Base-by-base conservation (phyloP, 2,113 vertebrate genomes). In the Sceloporus tristichus region DNA sequence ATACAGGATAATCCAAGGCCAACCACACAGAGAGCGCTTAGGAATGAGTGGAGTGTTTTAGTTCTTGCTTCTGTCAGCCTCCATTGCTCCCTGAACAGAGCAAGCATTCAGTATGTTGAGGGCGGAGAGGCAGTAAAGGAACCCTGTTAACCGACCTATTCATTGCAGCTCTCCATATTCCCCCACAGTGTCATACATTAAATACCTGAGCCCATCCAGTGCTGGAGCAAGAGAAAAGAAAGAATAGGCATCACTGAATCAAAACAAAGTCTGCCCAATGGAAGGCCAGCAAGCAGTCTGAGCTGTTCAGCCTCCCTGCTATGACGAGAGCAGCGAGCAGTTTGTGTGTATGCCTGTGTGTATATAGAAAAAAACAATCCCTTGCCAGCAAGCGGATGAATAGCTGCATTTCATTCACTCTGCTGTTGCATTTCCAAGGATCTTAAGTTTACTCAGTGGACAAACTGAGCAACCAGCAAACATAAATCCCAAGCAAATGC, bases 81-180 rank as follows among this genome's bases (percentile, higher is more conserved):
- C 84, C 53, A 75, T 75, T 68, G 42, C 83, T 81, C 18, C 59
- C 62, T 25, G 59, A 81, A 87, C 88, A 48, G 76, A 89, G 82
- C 68, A 77, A 27, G 75, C 66, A 88, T 79, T 79, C 82, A 85
- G 29, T 14, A 56, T 18, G 29, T 34, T 18, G 27, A 77, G 48
- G 66, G 85, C 38, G 48, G 34, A 18, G 56, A 13, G 56, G 29
- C 66, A 11, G 66, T 27, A 40, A 71, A n/a, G 66, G 29, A 83
- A 23, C 80, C 73, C 62, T 68, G 59, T 70, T 65, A 78, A 71
- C 9, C n/a, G 34, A 23, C 62, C 87, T 70, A 70, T 84, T 56
- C 87, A 70, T 34, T 65, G 62, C 81, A 13, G 74, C n/a, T 53
- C 42, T 70, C 73, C 79, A 68, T 85, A 56, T 54, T 48, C 59